Percentiles rank a stretch among this genome's conserved stretches.
Evolutionary conservation across 2,888 invertebrate genomes (phyloP).

Genomic region (Orthosia gothica): DNA sequence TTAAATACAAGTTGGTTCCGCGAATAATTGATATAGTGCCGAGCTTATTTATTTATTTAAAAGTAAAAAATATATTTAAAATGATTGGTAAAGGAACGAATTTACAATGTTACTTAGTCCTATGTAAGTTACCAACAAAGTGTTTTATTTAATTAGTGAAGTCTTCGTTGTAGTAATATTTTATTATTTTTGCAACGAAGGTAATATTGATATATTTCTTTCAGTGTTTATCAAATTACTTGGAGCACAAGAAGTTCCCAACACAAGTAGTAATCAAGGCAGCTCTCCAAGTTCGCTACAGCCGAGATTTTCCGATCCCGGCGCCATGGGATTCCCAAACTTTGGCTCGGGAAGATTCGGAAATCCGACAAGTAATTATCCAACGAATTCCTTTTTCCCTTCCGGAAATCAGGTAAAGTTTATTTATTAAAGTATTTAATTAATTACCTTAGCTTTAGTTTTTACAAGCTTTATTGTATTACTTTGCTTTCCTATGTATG

Average conservation of each 20-base stretch:
- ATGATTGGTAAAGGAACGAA: conserved; percentile 19
- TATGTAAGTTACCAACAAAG: conserved; percentile 35
- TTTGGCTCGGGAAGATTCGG: conserved; percentile 69
- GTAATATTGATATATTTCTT: conserved; percentile 35
- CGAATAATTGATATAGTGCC: background rate
- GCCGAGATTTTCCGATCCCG: conserved; percentile 64
- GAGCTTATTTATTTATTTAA: background rate
- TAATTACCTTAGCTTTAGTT: conserved; percentile 23
- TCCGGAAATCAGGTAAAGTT: conserved; percentile 68
- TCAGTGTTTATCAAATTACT: conserved; percentile 50
- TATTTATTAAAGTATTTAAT: conserved; percentile 56
- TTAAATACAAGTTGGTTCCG: background rate
- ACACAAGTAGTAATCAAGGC: conserved; percentile 51
- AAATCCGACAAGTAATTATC: conserved; percentile 71
- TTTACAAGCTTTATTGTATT: too few relatives aligned
- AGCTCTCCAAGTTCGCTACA: conserved; percentile 50
- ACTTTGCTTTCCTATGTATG: too few relatives aligned
- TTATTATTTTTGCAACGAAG: background rate
- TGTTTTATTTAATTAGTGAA: background rate
- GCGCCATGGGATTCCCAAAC: conserved; percentile 61
- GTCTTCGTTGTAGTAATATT: background rate
- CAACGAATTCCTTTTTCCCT: conserved; percentile 70
- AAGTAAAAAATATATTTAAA: background rate
- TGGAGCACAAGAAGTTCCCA: conserved; percentile 49
- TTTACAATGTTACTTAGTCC: conserved; percentile 18